Conservation (phyloP, 2,797 vertebrate genomes). For the Sarcophilus harrisii region DNA sequence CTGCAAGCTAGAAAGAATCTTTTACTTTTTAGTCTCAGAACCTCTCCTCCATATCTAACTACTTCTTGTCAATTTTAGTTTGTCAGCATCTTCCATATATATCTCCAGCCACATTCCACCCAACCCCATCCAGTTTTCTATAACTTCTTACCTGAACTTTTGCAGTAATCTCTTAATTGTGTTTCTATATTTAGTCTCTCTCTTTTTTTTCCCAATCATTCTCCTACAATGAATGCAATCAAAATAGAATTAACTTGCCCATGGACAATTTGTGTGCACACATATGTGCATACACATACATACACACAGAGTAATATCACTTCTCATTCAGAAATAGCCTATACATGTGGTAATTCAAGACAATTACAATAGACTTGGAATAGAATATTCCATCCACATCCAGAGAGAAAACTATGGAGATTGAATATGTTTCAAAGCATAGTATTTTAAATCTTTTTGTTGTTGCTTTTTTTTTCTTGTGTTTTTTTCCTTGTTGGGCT, state of each 20-base stretch:
- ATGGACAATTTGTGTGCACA: slow-evolving; percentile 8
- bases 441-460: no score
- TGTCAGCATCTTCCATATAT: not conserved
- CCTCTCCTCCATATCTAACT: not conserved
- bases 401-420: no score
- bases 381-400: no score
- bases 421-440: no score
- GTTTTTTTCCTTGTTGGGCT: no score
- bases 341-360: no score
- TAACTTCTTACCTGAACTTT: not conserved
- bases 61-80: not conserved
- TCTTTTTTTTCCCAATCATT: not conserved
- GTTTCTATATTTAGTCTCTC: not conserved
- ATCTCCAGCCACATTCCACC: not conserved
- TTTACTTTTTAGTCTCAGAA: not conserved
- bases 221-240: not conserved
- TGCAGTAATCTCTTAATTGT: not conserved
- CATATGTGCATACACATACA: slow-evolving; percentile 28
- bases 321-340: slow-evolving; percentile 73
- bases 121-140: not conserved
- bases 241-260: not conserved
- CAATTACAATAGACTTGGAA: no score
- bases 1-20: not conserved
- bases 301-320: slow-evolving; percentile 38
- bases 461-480: no score